Base-by-base conservation (phyloP, 2,888 invertebrate genomes). In the Cosmia pyralina region DNA sequence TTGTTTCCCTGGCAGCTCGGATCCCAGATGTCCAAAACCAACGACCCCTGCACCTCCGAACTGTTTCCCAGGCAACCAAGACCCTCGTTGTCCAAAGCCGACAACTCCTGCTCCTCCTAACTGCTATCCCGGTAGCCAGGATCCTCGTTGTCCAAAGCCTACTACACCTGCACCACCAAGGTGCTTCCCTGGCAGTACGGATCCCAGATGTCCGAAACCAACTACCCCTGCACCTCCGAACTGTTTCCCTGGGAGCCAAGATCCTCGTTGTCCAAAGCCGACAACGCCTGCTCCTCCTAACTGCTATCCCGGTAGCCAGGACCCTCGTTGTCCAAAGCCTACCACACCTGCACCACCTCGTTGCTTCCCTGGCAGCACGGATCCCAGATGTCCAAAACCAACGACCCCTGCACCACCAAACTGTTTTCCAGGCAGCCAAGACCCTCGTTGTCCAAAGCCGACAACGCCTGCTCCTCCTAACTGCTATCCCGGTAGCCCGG, bases 11-110 rank as follows among this genome's bases (percentile, higher is more conserved):
- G 90, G 91, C 0, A 88, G 87, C 15, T 76, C 76, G 0, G 85
- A 90, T 22, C 69, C 84, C 0, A 63, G 88, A 0, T 90, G 87
- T 8, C 90, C 86, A 0, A 80, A 76, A 22, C 89, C 88, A 0
- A 88, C 89, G 0, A 41, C 41, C 41, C 41, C 89, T 0, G 85
- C 60, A 7, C 85, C 79, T 11, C 88, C 87, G 0, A 79, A 48
- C 0, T 93, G 93, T 67, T 92, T 84, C 75, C 92, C 92, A 0
- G 94, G 93, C 1, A 88, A 86, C 11, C 8, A 75, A 0, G 90
- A 92, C 48, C 83, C 88, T 0, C 52, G 89, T 0, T 92, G 91
- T 68, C 91, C 93, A 0, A 85, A 86, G 57, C 88, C 88, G 0
- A 85, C 89, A 0, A 70, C 76, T 0, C 88, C 92, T 4, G 87